Percentiles rank a stretch among this genome's conserved stretches.
Evolutionary conservation across 2,113 vertebrate genomes (phyloP).

Genomic region (Motacilla alba): DNA sequence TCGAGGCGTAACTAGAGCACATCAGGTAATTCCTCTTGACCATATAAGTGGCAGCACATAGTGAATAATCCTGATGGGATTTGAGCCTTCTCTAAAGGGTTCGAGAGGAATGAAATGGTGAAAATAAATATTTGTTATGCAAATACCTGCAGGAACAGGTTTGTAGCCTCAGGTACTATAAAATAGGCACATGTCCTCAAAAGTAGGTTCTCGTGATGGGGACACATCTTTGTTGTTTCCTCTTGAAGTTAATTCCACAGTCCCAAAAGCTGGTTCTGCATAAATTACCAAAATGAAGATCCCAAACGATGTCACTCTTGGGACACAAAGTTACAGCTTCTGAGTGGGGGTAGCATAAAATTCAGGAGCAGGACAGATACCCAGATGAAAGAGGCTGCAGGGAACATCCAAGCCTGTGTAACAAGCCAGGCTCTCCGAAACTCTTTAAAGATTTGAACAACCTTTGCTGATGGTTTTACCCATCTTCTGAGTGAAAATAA

Average conservation of each 20-base stretch:
- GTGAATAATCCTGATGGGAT: neutral
- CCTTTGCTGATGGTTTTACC: neutral
- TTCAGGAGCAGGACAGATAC: neutral
- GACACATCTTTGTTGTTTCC: neutral
- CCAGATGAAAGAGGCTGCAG: neutral
- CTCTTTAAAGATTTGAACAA: neutral
- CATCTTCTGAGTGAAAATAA: neutral
- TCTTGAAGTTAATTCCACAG: neutral
- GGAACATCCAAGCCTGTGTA: neutral
- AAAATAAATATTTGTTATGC: neutral
- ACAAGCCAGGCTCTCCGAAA: neutral
- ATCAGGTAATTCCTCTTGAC: neutral
- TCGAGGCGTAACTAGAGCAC: neutral
- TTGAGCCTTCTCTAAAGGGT: neutral
- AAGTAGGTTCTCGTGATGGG: accelerated
- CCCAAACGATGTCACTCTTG: accelerated
- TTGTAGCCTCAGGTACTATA: neutral
- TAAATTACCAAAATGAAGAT: neutral
- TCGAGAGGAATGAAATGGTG: neutral
- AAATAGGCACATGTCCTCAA: neutral
- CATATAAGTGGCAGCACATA: accelerated
- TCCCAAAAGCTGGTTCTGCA: neutral
- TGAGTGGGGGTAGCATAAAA: neutral
- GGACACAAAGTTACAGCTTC: neutral
- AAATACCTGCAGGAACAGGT: neutral